Percentiles rank a stretch among this genome's conserved stretches.
These are phyloP conservation scores for Hyphantria cunea DNA, from an alignment of 1,140 invertebrate genomes.

Conservation along the genomic window DNA sequence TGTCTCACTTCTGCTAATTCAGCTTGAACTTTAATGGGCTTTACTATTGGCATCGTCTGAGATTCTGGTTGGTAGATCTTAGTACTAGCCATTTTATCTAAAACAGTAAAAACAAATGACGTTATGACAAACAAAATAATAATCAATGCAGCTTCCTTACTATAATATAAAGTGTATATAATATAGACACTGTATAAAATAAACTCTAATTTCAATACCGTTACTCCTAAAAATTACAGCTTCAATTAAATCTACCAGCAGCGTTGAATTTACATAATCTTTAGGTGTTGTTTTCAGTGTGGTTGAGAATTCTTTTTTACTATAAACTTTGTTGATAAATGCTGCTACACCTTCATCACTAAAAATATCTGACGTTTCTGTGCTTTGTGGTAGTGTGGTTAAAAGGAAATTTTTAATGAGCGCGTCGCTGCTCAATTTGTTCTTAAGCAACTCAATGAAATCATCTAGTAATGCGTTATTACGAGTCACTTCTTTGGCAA, in stretches of 20 bases:
- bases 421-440: constrained; percentile 59
- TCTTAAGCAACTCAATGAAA: constrained; percentile 64
- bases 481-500: constrained; percentile 40
- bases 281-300: constrained; percentile 44
- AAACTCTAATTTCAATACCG: constrained; percentile 37
- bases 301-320: constrained; percentile 49
- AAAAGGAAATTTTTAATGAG: constrained; percentile 55
- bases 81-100: constrained; percentile 49
- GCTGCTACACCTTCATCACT: constrained; percentile 58
- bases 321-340: constrained; percentile 64
- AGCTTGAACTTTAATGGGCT: constrained; percentile 59
- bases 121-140: neutral
- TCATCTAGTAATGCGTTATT: constrained; percentile 64
- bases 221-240: constrained; percentile 67
- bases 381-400: constrained; percentile 25
- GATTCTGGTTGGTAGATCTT: constrained; percentile 30
- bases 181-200: neutral
- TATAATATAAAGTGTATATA: neutral
- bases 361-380: constrained; percentile 37
- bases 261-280: constrained; percentile 64
- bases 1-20: constrained; percentile 54
- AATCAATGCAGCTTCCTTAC: neutral
- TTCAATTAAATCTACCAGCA: constrained; percentile 68
- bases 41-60: constrained; percentile 39
- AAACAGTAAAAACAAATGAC: constrained; percentile 26